phyloP scores from a whole-genome alignment of 1,140 invertebrate species.

The Drosophila lacertosa region DNA sequence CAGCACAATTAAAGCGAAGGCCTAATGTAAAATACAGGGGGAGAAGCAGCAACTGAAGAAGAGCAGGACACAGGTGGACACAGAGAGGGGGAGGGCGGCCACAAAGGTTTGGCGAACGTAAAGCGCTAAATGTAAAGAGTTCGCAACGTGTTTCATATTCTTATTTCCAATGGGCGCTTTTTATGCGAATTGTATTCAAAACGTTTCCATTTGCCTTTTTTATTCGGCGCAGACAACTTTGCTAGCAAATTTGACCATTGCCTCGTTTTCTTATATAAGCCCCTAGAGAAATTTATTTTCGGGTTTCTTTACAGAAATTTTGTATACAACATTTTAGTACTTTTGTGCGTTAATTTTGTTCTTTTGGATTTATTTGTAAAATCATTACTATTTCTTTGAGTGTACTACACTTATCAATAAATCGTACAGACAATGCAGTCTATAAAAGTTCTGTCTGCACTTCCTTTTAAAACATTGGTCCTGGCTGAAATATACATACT shows the following conservation, averaged over 20 bases:
- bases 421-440: background rate
- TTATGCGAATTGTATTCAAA: slow-evolving; percentile 10
- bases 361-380: too few species aligned
- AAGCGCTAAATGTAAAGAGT: slow-evolving; percentile 29
- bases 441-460: background rate
- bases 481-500: slow-evolving; percentile 5
- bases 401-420: background rate
- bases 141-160: slow-evolving; percentile 20
- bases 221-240: background rate
- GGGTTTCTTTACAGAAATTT: too few species aligned
- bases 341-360: background rate
- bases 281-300: background rate
- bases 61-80: slow-evolving; percentile 1
- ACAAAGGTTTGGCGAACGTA: background rate
- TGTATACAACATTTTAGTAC: background rate
- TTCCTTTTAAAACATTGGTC: background rate
- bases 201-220: background rate
- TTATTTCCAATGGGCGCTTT: slow-evolving; percentile 3
- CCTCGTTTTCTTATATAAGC: background rate
- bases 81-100: background rate
- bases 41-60: background rate
- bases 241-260: background rate
- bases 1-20: slow-evolving; percentile 32
- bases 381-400: too few species aligned
- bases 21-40: slow-evolving; percentile 1